Conservation (phyloP, 2,888 invertebrate genomes). For the Hymenopus coronatus region DNA sequence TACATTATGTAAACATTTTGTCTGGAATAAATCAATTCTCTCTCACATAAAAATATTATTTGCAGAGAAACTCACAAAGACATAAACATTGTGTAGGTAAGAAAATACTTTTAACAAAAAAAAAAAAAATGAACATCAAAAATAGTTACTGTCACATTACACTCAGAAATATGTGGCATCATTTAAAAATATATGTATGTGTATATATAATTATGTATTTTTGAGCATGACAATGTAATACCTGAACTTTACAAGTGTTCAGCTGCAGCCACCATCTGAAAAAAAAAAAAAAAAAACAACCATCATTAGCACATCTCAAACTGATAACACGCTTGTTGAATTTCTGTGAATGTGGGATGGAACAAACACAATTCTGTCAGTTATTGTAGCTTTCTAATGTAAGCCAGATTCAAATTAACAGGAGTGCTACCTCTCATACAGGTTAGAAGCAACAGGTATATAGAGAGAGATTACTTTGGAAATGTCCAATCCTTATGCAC, state of each 20-base stretch:
- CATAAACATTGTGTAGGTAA: background rate
- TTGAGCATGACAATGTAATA: background rate
- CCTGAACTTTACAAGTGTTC: background rate
- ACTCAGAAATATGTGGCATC: background rate
- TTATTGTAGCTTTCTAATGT: no score
- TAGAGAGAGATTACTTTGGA: no score
- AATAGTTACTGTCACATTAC: background rate
- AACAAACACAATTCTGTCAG: no score
- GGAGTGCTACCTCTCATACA: no score
- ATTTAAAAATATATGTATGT: conserved; percentile 9
- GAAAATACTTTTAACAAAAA: background rate
- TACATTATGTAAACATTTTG: no score
- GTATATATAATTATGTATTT: background rate
- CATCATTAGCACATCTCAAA: no score
- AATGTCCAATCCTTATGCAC: no score
- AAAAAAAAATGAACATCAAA: conserved; percentile 3
- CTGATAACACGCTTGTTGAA: no score
- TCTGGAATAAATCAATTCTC: no score
- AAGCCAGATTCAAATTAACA: no score
- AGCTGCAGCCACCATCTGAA: background rate
- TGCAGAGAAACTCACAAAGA: background rate
- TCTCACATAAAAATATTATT: background rate
- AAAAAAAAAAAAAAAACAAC: background rate
- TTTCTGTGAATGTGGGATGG: no score
- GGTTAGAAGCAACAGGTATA: no score